Percentiles rank a stretch among this genome's conserved stretches.
These are phyloP conservation scores for Turnix velox DNA, from an alignment of 2,113 vertebrate species.

Conservation along the genomic window DNA sequence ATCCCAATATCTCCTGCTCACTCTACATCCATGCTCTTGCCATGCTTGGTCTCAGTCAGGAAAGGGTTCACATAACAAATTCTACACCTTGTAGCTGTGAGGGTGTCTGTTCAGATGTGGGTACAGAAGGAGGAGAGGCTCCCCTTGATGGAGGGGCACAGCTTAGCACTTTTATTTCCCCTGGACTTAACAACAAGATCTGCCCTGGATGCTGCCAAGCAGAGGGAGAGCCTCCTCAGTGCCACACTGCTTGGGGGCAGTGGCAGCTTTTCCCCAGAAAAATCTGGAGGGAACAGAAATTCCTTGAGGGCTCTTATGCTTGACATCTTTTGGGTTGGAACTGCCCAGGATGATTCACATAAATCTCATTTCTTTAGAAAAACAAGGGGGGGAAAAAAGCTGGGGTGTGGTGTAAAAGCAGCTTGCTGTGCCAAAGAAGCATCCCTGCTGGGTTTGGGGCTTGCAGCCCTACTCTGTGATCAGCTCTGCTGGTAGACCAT, in stretches of 20 bases:
- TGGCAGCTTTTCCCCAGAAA: background rate
- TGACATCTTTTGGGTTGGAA: background rate
- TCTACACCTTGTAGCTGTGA: background rate
- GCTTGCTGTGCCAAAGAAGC: background rate
- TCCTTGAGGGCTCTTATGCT: background rate
- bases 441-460: background rate
- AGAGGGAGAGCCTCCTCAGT: background rate
- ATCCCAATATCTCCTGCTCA: background rate
- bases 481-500: background rate
- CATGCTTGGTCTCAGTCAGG: background rate
- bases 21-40: background rate
- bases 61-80: background rate
- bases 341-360: background rate
- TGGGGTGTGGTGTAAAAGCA: background rate
- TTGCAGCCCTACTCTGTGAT: background rate
- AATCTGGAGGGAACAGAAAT: background rate
- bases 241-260: background rate
- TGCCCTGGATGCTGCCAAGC: background rate
- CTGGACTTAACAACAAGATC: background rate
- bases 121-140: background rate
- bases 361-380: slow-evolving; percentile 18
- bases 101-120: background rate
- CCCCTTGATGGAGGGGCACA: background rate
- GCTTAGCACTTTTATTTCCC: background rate
- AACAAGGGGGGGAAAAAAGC: background rate